Evolutionary conservation across 1,140 invertebrate genomes (phyloP), one percentile per base, ranked within the genome.

Genomic region (Drosophila setifemur): DNA sequence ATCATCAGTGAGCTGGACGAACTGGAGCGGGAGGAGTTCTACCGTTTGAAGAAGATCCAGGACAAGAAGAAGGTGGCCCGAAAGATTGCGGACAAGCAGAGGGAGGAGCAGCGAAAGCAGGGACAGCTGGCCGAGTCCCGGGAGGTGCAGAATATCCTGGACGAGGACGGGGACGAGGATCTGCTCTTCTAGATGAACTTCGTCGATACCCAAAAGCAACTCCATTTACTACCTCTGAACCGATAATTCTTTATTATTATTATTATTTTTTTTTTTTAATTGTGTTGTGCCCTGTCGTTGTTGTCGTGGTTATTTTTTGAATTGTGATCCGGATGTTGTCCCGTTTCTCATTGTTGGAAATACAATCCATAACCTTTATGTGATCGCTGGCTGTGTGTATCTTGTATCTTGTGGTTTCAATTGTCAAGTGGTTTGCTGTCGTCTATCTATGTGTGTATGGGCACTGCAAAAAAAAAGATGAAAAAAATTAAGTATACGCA

Each of bases 1-100:
- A 99, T 99, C 73, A 98, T 98, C 79, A 97, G 98, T 5, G 99
- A 99, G 91, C 91, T 99, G 71, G 99, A 99, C 91, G 99, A 99
- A 91, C 92, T 99, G 76, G 99, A 99, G 91, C 94, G 99, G 92
- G 99, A 99, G 92, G 99, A 99, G 90, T 99, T 99, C 92, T 99
- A 98, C 91, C 94, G 98, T 54, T 91, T 99, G 76, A 99, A 99
- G 92, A 99, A 90, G 39, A 83, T 90, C 16, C 88, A 90, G 78
- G 92, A 93, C 60, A 93, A 93, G 87, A 93, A 93, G 89, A 93
- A 93, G 67, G 94, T 94, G 74, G 91, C 92, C 1, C 90, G 93
- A 75, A 92, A 92, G 23, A 92, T 92, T 66, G 92, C 92, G 0
- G 95, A 96, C 76, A 92, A 91, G 8, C 9, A 47, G 1, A 81